Percentiles rank a stretch among this genome's conserved stretches.
Conservation (phyloP, 2,113 vertebrate genomes). For the Tympanuchus pallidicinctus region DNA sequence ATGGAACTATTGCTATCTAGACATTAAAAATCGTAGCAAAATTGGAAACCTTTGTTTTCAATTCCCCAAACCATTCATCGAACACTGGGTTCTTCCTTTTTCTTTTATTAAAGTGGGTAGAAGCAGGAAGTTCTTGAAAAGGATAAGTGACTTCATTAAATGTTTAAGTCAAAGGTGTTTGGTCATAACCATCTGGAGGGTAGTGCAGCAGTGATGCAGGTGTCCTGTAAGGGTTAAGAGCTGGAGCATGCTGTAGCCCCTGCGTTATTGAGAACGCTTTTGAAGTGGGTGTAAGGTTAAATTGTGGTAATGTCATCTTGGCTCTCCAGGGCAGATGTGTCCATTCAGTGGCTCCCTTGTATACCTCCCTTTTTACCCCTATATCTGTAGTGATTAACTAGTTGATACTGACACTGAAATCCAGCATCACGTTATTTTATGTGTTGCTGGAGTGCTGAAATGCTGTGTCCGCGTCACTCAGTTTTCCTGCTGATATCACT, state of each 20-base stretch:
- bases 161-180: not conserved
- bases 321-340: not conserved
- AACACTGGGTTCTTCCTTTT: not conserved
- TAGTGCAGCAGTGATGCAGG: not conserved
- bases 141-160: not conserved
- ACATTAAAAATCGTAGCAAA: too few species aligned
- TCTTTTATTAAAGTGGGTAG: not conserved
- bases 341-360: not conserved
- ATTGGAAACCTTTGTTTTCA: not conserved
- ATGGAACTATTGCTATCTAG: not conserved
- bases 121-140: not conserved
- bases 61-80: not conserved
- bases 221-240: not conserved
- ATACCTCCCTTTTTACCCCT: not conserved
- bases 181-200: not conserved
- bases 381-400: too few species aligned
- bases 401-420: not conserved
- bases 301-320: not conserved
- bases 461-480: not conserved
- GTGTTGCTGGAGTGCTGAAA: rapidly evolving
- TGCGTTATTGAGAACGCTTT: not conserved
- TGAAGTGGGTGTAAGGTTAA: not conserved
- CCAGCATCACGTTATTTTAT: not conserved
- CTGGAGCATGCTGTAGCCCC: not conserved
- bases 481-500: not conserved